Percentiles rank a stretch among this genome's conserved stretches.
Conservation (phyloP, 2,888 invertebrate genomes). For the Chloroclystis v-ata region DNA sequence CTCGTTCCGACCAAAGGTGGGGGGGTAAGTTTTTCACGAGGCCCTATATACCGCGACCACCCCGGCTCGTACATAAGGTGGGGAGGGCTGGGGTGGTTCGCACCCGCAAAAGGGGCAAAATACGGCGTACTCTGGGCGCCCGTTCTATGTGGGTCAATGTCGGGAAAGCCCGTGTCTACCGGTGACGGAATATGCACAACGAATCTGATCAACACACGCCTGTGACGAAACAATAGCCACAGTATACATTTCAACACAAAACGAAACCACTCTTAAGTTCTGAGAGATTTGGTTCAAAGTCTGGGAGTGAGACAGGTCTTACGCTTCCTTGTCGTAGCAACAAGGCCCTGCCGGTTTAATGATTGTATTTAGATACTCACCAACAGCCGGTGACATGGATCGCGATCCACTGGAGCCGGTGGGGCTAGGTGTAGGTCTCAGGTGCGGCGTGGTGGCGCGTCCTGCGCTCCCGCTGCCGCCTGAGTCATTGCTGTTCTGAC, state of each 20-base stretch:
- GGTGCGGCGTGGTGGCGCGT: conserved; percentile 75
- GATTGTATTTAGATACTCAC: conserved; percentile 75
- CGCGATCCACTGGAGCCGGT: conserved; percentile 96
- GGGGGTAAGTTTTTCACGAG: conserved; percentile 77
- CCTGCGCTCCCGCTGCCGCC: conserved; percentile 86
- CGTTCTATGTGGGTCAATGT: conserved; percentile 79
- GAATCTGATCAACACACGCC: conserved; percentile 75
- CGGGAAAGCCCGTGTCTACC: conserved; percentile 79
- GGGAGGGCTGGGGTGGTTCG: conserved; percentile 73
- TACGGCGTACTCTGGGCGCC: conserved; percentile 78
- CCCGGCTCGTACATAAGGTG: conserved; percentile 76
- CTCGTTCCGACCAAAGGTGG: conserved; percentile 67
- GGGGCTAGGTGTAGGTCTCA: conserved; percentile 95
- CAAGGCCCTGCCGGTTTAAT: not conserved
- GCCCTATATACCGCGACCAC: conserved; percentile 78
- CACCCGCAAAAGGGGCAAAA: conserved; percentile 79
- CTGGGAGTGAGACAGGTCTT: conserved; percentile 8
- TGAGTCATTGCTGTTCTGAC: conserved; percentile 91
- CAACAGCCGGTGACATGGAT: conserved; percentile 98
- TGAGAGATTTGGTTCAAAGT: conserved; percentile 46
- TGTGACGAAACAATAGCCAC: conserved; percentile 67
- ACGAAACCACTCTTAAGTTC: conserved; percentile 42
- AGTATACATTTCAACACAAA: conserved; percentile 38
- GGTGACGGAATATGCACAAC: conserved; percentile 78
- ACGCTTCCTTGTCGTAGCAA: conserved; percentile 4